A percentile compares a stretch with the other conserved stretches of the same genome.
Conservation (phyloP, 1,140 invertebrate genomes). For the Heliconius hermathena region DNA sequence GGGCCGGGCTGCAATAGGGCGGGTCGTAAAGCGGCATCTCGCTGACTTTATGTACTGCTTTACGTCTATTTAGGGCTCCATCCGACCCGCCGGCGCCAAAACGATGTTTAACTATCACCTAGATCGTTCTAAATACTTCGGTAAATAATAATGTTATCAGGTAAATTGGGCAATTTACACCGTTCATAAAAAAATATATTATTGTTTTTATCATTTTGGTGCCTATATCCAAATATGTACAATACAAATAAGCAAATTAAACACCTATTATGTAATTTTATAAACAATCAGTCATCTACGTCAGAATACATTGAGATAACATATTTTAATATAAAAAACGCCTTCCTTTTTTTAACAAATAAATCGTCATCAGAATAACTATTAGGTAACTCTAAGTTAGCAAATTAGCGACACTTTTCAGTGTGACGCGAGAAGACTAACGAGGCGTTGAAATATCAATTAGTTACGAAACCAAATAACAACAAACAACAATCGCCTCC, state of each 20-base stretch:
- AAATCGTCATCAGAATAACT: constrained; percentile 18
- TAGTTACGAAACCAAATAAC: constrained; percentile 54
- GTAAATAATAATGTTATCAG: neutral
- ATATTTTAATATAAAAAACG: neutral
- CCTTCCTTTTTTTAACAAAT: neutral
- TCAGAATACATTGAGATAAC: neutral
- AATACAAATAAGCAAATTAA: neutral
- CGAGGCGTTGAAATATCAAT: constrained; percentile 44
- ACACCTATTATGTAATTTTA: neutral
- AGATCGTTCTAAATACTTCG: constrained; percentile 4
- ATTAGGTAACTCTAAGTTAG: constrained; percentile 24
- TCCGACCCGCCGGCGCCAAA: constrained; percentile 37
- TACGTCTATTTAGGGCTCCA: constrained; percentile 56
- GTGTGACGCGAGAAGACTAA: neutral
- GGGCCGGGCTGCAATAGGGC: constrained; percentile 38
- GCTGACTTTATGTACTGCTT: constrained; percentile 59
- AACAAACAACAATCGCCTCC: constrained; percentile 58
- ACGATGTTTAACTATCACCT: constrained; percentile 39
- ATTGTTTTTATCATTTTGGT: neutral
- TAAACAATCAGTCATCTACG: neutral
- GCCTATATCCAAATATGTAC: neutral
- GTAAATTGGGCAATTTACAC: neutral
- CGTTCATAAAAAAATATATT: neutral
- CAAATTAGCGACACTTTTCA: constrained; percentile 30
- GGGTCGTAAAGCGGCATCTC: constrained; percentile 52